phyloP scores from a whole-genome alignment of 2,888 invertebrate genomes.

The Taenaris catops region DNA sequence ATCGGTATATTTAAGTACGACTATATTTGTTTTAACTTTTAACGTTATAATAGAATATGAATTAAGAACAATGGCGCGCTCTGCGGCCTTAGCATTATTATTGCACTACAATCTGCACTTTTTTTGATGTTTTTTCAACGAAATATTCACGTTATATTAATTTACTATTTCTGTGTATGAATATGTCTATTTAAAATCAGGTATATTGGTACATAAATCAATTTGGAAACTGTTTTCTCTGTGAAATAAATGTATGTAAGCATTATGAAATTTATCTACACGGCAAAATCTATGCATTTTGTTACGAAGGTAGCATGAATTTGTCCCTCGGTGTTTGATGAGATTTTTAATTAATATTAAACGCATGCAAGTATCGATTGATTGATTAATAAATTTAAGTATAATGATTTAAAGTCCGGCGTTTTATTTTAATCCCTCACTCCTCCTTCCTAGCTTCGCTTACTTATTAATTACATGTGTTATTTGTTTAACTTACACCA shows the following conservation, averaged over 20 bases:
- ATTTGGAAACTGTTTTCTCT: conserved; percentile 73
- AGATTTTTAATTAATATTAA: conserved; percentile 55
- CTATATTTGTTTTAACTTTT: conserved; percentile 47
- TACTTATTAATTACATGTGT: too few species aligned
- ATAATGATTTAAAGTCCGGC: conserved; percentile 56
- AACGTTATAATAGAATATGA: conserved; percentile 42
- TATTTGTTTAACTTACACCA: conserved; percentile 7
- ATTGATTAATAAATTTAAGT: conserved; percentile 78
- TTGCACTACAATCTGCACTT: conserved; percentile 58
- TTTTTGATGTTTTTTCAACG: conserved; percentile 77
- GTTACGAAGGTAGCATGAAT: conserved; percentile 58
- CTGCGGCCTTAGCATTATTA: conserved; percentile 33
- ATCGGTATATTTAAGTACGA: conserved; percentile 60
- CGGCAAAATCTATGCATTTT: conserved; percentile 62
- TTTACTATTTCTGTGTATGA: conserved; percentile 65
- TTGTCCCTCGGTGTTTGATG: conserved; percentile 66
- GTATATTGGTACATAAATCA: conserved; percentile 62
- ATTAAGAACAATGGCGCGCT: conserved; percentile 54
- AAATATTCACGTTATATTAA: conserved; percentile 67
- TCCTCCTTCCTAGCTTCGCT: conserved; percentile 16
- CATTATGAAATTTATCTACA: conserved; percentile 66
- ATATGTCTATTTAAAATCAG: conserved; percentile 74
- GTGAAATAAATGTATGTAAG: conserved; percentile 47
- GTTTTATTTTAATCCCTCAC: conserved; percentile 54
- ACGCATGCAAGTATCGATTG: conserved; percentile 71